Conservation (phyloP, 2,797 vertebrate species). For the Acanthornis magna region DNA sequence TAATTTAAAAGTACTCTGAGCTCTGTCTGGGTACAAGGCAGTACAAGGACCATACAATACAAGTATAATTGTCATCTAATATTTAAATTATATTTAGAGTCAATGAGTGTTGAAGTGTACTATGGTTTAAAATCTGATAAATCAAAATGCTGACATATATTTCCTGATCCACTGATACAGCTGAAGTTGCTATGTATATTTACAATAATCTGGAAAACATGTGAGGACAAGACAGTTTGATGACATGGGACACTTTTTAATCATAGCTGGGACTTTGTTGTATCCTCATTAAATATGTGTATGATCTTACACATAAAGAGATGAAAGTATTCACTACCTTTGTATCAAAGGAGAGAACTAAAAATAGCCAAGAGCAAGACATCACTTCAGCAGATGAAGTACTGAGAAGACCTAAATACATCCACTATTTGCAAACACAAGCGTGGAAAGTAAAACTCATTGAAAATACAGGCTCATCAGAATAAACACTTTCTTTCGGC, state of each 20-base stretch:
- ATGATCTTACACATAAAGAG: conserved; percentile 12
- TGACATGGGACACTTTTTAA: background rate
- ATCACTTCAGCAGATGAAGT: background rate
- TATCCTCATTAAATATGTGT: conserved; percentile 26
- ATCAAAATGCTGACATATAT: background rate
- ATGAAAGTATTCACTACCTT: conserved; percentile 15
- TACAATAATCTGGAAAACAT: background rate
- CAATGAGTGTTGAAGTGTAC: background rate
- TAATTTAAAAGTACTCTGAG: background rate
- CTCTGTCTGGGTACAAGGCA: background rate
- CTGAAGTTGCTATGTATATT: background rate
- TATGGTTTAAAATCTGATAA: background rate
- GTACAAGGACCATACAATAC: too few species aligned
- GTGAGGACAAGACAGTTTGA: background rate
- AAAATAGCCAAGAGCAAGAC: conserved; percentile 36
- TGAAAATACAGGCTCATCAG: background rate
- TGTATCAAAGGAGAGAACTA: conserved; percentile 32
- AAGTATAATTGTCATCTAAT: background rate
- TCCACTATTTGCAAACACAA: background rate
- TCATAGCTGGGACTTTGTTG: background rate
- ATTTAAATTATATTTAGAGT: background rate
- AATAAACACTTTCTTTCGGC: background rate
- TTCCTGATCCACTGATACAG: background rate
- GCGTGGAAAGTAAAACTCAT: background rate
- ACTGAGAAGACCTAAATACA: conserved; percentile 25